A percentile compares a stretch with the other conserved stretches of the same genome.
Evolutionary conservation across 2,888 invertebrate species (phyloP).

Genomic region (Hymenopus coronatus): DNA sequence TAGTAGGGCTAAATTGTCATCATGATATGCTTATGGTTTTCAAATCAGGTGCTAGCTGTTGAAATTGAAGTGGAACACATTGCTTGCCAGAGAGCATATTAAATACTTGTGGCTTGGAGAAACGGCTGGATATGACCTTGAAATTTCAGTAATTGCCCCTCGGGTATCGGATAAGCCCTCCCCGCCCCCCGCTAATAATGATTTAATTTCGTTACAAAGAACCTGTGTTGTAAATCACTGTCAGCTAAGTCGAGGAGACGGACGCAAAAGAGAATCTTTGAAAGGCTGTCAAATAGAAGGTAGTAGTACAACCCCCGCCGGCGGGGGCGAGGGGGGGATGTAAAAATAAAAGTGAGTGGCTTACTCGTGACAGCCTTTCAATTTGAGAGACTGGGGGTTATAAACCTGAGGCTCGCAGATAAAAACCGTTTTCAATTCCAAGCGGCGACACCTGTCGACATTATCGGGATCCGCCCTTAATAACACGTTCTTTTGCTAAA

Average conservation of each 20-base stretch:
- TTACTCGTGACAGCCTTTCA: conserved; percentile 26
- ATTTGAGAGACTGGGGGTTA: conserved; percentile 22
- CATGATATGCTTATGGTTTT: no score
- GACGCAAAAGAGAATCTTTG: not conserved
- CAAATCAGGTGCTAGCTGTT: no score
- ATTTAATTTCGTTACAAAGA: not conserved
- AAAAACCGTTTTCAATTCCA: conserved; percentile 5
- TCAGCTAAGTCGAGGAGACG: not conserved
- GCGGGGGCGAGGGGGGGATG: not conserved
- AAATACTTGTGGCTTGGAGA: no score
- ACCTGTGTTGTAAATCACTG: not conserved
- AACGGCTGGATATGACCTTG: no score
- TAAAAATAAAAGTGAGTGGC: conserved; percentile 2
- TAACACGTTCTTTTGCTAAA: not conserved
- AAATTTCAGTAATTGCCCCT: not conserved
- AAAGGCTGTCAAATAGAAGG: not conserved
- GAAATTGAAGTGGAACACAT: no score
- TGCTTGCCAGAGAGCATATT: no score
- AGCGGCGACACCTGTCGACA: conserved; percentile 6
- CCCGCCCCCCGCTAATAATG: not conserved
- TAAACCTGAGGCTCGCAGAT: not conserved
- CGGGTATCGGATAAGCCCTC: not conserved
- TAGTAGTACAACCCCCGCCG: not conserved
- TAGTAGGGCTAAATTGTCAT: no score
- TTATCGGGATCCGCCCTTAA: not conserved